Base-by-base conservation (phyloP, 2,113 vertebrate genomes). In the Picathartes gymnocephalus region DNA sequence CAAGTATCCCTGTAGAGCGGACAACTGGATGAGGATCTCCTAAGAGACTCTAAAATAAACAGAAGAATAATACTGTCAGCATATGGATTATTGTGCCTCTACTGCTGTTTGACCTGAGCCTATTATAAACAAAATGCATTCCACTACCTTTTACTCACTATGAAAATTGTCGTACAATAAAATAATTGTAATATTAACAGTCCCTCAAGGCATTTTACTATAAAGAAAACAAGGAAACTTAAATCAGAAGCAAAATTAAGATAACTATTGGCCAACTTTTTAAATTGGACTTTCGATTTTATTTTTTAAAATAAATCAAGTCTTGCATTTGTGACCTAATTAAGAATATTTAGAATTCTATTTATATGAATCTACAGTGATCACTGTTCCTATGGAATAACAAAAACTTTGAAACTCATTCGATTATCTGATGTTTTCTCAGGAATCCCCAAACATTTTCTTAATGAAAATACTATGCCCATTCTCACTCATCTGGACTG, bases 11-110 rank as follows among this genome's bases (percentile, higher is more conserved):
- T 15, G 97, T 98, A 45, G 98, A 99, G 58, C 99, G 99, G 47
- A 99, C 99, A 40, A 98, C 71, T 3, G 99, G 99, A 50, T 99
- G 98, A 92, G 98, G 98, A 84, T 99, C 99, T 86, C 99, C 98
- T 33, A 99, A 98, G 37, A 99, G 98, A 68, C 19, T 96, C 99
- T 99, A 86, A 83, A 96, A n/a, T 17, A 92, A 68, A 54, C 33
- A 92, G 8, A 65, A 37, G 18, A 78, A 76, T 16, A 85, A 50
- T 23, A 69, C 35, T 7, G 11, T 81, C 28, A 94, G 6, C 15
- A 74, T 28, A 40, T 10, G 39, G 13, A 48, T 61, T 53, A 33
- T 2, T 85, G 62, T 45, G 45, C 44, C 15, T 44, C 15, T n/a
- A 5, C 4, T 71, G 33, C 18, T 85, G 21, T 42, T 61, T 76